These are phyloP conservation scores for Bungarus multicinctus DNA, from an alignment of 2,113 vertebrate species.

Conservation along the genomic window DNA sequence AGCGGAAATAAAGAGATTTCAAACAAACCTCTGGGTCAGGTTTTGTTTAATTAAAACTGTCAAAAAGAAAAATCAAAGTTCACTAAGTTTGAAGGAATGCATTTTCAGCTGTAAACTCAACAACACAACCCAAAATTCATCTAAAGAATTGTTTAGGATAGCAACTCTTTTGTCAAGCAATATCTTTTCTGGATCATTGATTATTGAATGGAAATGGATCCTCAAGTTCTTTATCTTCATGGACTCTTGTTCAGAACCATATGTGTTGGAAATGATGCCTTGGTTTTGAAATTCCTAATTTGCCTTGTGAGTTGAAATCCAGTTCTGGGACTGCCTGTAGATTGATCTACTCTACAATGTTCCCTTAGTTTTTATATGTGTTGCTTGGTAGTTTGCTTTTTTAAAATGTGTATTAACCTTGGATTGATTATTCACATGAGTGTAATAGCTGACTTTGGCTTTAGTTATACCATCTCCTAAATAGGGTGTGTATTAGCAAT, in stretches of 20 bases:
- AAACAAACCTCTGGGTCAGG: background rate
- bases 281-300: background rate
- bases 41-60: background rate
- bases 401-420: background rate
- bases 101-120: background rate
- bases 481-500: background rate
- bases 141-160: background rate
- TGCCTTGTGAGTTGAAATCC: background rate
- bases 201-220: background rate
- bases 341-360: background rate
- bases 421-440: background rate
- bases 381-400: background rate
- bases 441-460: background rate
- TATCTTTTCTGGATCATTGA: background rate
- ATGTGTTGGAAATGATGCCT: background rate
- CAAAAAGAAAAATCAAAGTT: background rate
- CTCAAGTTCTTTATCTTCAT: background rate
- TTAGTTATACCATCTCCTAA: background rate
- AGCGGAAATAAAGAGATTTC: background rate
- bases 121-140: background rate
- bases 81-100: background rate
- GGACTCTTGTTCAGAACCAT: background rate
- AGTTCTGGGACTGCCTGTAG: background rate
- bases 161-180: background rate
- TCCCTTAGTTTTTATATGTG: background rate